A percentile compares a stretch with the other conserved stretches of the same genome.
Evolutionary conservation across 2,113 vertebrate genomes (phyloP).

Genomic region (Oophaga pumilio): DNA sequence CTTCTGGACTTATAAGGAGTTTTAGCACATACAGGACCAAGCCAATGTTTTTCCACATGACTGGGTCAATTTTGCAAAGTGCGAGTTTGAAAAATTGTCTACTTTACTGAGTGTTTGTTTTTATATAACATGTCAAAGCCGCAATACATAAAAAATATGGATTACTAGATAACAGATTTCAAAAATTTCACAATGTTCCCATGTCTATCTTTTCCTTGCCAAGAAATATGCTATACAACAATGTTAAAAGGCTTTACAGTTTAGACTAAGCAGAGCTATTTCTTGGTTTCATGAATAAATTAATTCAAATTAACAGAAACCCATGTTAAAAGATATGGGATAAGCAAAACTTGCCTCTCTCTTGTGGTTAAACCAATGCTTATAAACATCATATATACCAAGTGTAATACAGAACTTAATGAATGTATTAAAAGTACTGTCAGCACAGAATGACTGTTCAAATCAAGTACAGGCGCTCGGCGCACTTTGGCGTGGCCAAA

Average conservation of each 20-base stretch:
- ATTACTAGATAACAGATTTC: not conserved
- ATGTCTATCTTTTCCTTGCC: not conserved
- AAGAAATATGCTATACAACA: not conserved
- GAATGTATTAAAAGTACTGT: too few relatives aligned
- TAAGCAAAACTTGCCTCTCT: too few relatives aligned
- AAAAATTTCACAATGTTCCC: not conserved
- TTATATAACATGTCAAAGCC: not conserved
- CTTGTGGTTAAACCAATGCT: too few relatives aligned
- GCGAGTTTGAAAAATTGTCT: conserved; percentile 23
- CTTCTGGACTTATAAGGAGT: conserved; percentile 16
- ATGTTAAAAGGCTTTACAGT: not conserved
- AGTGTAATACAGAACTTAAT: too few relatives aligned
- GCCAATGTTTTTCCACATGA: conserved; percentile 23
- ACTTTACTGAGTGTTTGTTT: conserved; percentile 3
- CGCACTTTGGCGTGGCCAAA: too few relatives aligned
- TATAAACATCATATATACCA: too few relatives aligned
- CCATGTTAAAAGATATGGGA: too few relatives aligned
- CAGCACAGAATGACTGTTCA: too few relatives aligned
- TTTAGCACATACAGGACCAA: conserved; percentile 26
- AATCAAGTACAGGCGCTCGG: too few relatives aligned
- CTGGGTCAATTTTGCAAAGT: conserved; percentile 22
- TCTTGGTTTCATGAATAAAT: not conserved
- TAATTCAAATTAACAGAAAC: too few relatives aligned
- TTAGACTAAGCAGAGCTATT: not conserved
- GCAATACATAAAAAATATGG: not conserved